Conservation (phyloP, 1,140 invertebrate species). For the Thaumatotibia leucotreta region DNA sequence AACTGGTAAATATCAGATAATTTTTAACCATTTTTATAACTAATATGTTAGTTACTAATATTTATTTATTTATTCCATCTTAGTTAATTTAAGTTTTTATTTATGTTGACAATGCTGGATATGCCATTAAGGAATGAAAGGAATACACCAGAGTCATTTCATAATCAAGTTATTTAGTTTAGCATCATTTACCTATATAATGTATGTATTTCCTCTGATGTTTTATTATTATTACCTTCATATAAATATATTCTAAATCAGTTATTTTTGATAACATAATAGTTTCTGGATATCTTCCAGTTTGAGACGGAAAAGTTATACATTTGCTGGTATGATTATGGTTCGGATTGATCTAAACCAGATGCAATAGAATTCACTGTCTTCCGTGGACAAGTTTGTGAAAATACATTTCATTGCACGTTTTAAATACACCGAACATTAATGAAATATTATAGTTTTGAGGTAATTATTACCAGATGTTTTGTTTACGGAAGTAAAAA, state of each 20-base stretch:
- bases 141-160: no score
- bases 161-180: no score
- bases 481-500: no score
- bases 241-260: slow-evolving; percentile 10
- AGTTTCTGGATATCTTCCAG: neutral
- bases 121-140: no score
- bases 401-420: neutral
- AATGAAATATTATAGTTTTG: neutral
- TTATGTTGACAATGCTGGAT: no score
- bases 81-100: no score
- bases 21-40: no score
- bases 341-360: neutral
- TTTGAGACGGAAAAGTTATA: neutral
- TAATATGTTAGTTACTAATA: no score
- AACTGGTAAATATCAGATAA: no score
- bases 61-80: no score
- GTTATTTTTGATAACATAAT: slow-evolving; percentile 16
- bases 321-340: neutral
- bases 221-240: neutral
- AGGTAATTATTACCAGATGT: no score
- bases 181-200: no score
- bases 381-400: neutral
- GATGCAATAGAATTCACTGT: neutral
- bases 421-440: neutral
- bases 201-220: neutral